A percentile compares a stretch with the other conserved stretches of the same genome.
phyloP scores from a whole-genome alignment of 2,797 vertebrate genomes.

The Melanotaenia pygmaea region DNA sequence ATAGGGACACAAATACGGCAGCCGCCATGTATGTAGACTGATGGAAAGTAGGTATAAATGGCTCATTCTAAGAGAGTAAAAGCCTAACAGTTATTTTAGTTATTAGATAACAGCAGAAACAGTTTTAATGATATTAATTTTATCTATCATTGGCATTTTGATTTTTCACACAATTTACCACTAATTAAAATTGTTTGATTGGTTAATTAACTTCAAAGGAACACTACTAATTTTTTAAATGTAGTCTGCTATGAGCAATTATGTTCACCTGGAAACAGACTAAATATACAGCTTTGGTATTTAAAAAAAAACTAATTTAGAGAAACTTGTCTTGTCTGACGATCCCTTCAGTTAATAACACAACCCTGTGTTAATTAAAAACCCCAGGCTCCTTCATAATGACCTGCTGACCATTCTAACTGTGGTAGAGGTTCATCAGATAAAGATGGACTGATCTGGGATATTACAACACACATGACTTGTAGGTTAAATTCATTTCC shows the following conservation, averaged over 20 bases:
- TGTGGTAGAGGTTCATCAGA: conserved; percentile 48
- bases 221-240: too few relatives aligned
- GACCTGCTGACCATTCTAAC: conserved; percentile 22
- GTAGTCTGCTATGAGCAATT: not conserved
- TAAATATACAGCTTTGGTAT: not conserved
- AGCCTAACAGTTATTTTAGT: too few relatives aligned
- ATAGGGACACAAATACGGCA: too few relatives aligned
- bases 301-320: not conserved
- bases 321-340: conserved; percentile 4
- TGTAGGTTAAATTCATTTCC: conserved; percentile 64
- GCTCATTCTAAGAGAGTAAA: too few relatives aligned
- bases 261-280: not conserved
- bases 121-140: too few relatives aligned
- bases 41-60: too few relatives aligned
- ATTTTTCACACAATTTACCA: too few relatives aligned
- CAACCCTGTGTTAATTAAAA: conserved; percentile 34
- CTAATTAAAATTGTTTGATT: not conserved
- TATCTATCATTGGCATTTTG: too few relatives aligned
- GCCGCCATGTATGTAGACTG: too few relatives aligned
- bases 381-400: conserved; percentile 3
- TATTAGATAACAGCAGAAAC: too few relatives aligned
- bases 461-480: conserved; percentile 33
- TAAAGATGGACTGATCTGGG: conserved; percentile 19
- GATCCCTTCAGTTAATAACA: not conserved
- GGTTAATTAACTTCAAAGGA: not conserved